Conservation (phyloP, 2,797 vertebrate genomes). For the Brachymystax lenok region DNA sequence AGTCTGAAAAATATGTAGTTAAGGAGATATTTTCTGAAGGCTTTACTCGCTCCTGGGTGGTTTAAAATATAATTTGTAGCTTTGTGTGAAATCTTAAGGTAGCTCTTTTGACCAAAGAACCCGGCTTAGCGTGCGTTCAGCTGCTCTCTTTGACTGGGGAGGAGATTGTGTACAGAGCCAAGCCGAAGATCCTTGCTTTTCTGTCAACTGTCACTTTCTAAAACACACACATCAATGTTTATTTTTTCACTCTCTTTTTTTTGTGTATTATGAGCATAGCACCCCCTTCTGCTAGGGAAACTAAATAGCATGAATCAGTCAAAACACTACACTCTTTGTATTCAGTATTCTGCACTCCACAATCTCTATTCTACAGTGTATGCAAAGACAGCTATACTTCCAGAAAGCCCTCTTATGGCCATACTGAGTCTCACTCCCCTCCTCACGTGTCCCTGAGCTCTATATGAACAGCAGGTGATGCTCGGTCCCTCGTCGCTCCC, state of each 20-base stretch:
- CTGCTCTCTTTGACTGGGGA: constrained; percentile 35
- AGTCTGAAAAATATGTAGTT: constrained; percentile 69
- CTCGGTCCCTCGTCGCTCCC: constrained; percentile 67
- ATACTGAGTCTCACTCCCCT: constrained; percentile 33
- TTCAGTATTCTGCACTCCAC: constrained; percentile 53
- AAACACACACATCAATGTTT: constrained; percentile 25
- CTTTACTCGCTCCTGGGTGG: constrained; percentile 56
- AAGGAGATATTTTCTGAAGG: constrained; percentile 67
- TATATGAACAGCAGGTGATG: constrained; percentile 75
- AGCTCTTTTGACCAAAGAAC: constrained; percentile 67
- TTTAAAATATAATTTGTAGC: constrained; percentile 68
- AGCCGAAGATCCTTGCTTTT: constrained; percentile 55
- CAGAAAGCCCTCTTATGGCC: constrained; percentile 77
- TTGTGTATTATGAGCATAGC: constrained; percentile 33
- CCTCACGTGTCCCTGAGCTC: constrained; percentile 64
- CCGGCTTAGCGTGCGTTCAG: constrained; percentile 59
- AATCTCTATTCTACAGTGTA: constrained; percentile 71
- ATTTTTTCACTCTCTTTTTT: constrained; percentile 4
- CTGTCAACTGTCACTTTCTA: constrained; percentile 33
- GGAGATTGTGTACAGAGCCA: constrained; percentile 49
- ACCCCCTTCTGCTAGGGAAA: constrained; percentile 64
- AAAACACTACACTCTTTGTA: constrained; percentile 42
- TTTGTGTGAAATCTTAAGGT: constrained; percentile 74
- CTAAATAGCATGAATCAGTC: constrained; percentile 43
- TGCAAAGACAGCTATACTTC: constrained; percentile 72